Conservation (phyloP, 1,140 invertebrate species). For the Andrena cerasifolii region DNA sequence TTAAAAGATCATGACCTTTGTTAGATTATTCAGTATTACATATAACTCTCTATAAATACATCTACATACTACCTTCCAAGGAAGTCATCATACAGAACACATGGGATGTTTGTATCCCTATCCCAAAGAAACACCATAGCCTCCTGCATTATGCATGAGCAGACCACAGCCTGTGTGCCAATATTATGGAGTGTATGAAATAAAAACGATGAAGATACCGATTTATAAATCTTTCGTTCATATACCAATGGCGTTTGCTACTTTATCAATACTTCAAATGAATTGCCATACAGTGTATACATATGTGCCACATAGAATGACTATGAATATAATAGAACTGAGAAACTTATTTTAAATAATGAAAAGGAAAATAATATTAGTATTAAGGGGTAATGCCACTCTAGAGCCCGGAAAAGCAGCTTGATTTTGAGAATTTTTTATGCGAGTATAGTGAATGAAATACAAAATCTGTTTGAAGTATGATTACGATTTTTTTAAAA, state of each 20-base stretch:
- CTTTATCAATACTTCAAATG: neutral
- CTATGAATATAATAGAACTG: slow-evolving; percentile 10
- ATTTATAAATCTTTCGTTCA: slow-evolving; percentile 19
- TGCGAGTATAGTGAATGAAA: too few relatives aligned
- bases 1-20: neutral
- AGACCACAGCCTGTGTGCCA: slow-evolving; percentile 87
- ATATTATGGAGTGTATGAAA: slow-evolving; percentile 55
- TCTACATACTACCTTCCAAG: slow-evolving; percentile 90
- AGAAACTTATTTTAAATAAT: slow-evolving; percentile 12
- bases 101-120: slow-evolving; percentile 91
- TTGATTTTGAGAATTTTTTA: too few relatives aligned
- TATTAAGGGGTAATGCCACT: too few relatives aligned
- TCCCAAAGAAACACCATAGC: slow-evolving; percentile 90
- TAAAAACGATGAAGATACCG: slow-evolving; percentile 10
- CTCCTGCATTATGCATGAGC: slow-evolving; percentile 87
- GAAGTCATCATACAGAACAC: slow-evolving; percentile 91
- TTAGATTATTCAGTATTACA: slow-evolving; percentile 5
- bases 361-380: slow-evolving; percentile 1
- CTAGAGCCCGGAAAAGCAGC: too few relatives aligned
- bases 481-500: too few relatives aligned
- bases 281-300: neutral
- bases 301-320: slow-evolving; percentile 5
- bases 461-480: too few relatives aligned
- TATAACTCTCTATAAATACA: neutral
- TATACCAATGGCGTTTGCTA: neutral